Percentiles rank a stretch among this genome's conserved stretches.
Evolutionary conservation across 1,140 invertebrate species (phyloP).

Genomic region (Drosophila willistoni): DNA sequence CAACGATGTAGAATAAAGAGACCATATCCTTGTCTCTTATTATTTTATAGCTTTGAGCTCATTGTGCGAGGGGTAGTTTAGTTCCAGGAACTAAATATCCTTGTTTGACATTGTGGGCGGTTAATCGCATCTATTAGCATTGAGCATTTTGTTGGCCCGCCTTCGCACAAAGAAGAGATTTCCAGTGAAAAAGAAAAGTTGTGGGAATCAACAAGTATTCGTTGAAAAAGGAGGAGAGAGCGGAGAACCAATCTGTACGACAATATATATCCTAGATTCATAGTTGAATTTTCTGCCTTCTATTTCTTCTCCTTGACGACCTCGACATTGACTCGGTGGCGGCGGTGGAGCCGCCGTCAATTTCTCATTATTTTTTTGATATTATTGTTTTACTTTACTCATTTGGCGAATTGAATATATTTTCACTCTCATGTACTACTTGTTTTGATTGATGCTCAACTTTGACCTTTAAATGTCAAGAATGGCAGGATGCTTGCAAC

Average conservation of each 20-base stretch:
- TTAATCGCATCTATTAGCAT: constrained; percentile 79
- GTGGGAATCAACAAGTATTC: constrained; percentile 48
- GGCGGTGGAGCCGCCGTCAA: too few species aligned
- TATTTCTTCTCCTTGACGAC: neutral
- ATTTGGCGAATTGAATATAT: constrained; percentile 40
- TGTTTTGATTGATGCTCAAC: constrained; percentile 67
- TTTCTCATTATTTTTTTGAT: constrained; percentile 4
- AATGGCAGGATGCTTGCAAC: constrained; percentile 12
- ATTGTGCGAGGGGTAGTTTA: neutral
- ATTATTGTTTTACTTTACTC: constrained; percentile 24
- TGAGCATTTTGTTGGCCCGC: constrained; percentile 51
- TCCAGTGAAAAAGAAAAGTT: constrained; percentile 40
- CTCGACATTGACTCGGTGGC: too few species aligned
- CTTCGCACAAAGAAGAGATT: constrained; percentile 28
- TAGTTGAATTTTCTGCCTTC: constrained; percentile 17
- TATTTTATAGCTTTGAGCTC: neutral
- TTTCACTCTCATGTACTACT: constrained; percentile 20
- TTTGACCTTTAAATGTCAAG: constrained; percentile 77
- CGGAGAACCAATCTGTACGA: constrained; percentile 16
- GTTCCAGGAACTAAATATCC: constrained; percentile 32
- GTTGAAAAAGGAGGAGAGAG: constrained; percentile 8
- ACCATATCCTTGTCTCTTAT: too few species aligned
- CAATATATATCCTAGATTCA: constrained; percentile 24
- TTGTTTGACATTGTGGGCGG: constrained; percentile 56
- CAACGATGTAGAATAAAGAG: too few species aligned